Conservation (phyloP, 2,113 vertebrate genomes). For the Coracopsis vasa region DNA sequence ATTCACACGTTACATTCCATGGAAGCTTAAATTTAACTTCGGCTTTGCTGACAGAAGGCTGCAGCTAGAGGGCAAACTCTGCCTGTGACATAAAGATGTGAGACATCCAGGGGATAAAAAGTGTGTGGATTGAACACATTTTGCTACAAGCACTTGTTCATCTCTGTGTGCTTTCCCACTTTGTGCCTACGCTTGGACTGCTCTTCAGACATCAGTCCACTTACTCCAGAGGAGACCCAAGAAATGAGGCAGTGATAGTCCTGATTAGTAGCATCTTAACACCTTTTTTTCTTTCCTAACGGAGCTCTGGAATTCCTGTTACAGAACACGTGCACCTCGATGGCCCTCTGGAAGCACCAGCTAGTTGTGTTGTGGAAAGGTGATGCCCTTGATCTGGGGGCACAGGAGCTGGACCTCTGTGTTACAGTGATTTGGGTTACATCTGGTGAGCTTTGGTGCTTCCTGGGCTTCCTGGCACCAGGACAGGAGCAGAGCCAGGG, state of each 20-base stretch:
- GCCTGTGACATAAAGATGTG: background rate
- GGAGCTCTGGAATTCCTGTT: background rate
- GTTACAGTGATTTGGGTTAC: background rate
- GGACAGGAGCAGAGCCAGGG: background rate
- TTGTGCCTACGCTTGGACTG: no score
- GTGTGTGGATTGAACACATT: no score
- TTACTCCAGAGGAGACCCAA: background rate
- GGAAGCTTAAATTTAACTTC: background rate
- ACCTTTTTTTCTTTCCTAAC: background rate
- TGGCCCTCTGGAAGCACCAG: background rate
- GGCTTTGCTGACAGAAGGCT: background rate
- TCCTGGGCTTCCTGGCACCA: background rate
- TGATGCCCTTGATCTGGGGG: background rate
- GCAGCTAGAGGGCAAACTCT: background rate
- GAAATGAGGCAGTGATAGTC: background rate
- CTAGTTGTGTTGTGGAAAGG: background rate
- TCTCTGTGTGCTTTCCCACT: background rate
- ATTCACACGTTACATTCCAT: rapidly evolving
- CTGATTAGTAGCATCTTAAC: background rate
- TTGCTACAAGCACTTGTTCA: background rate
- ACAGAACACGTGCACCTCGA: background rate
- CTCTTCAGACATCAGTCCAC: background rate
- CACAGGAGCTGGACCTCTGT: background rate
- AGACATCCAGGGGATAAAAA: background rate
- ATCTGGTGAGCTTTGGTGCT: background rate